Evolutionary conservation across 1,140 invertebrate genomes (phyloP).

Genomic region (Danaus plexippus): DNA sequence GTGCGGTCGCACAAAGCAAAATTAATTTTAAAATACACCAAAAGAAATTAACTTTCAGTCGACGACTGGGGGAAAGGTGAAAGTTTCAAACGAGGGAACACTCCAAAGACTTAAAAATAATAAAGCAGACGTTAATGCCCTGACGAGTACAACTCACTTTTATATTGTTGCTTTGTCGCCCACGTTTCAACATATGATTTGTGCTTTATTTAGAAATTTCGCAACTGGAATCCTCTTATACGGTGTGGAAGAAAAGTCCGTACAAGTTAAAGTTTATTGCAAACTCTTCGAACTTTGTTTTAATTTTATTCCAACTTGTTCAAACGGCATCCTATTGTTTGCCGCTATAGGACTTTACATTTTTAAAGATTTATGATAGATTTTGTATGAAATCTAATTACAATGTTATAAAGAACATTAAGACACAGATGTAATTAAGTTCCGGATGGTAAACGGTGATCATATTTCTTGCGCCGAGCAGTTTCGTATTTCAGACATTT

Average conservation of each 20-base stretch:
- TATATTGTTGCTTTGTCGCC: conserved; percentile 27
- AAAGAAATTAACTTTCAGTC: conserved; percentile 68
- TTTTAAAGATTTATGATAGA: too few relatives aligned
- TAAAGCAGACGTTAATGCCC: conserved; percentile 46
- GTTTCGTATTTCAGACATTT: conserved; percentile 53
- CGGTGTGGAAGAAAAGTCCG: too few relatives aligned
- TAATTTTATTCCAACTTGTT: too few relatives aligned
- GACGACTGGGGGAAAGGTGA: conserved; percentile 48
- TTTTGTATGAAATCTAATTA: too few relatives aligned
- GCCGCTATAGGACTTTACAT: too few relatives aligned
- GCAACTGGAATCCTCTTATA: too few relatives aligned
- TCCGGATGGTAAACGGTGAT: conserved; percentile 38
- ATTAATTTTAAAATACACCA: conserved; percentile 70
- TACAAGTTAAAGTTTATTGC: too few relatives aligned
- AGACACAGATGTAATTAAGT: conserved; percentile 29
- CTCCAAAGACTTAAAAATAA: conserved; percentile 61
- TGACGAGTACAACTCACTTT: conserved; percentile 31
- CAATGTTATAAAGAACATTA: background rate
- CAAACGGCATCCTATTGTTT: too few relatives aligned
- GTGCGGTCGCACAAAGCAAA: conserved; percentile 63
- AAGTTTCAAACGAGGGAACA: conserved; percentile 59
- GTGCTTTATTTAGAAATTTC: background rate
- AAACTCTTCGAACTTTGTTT: too few relatives aligned
- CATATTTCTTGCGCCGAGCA: conserved; percentile 48
- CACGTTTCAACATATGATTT: conserved; percentile 2